Base-by-base conservation (phyloP, 2,113 vertebrate genomes). In the Eretmodus cyanostictus region DNA sequence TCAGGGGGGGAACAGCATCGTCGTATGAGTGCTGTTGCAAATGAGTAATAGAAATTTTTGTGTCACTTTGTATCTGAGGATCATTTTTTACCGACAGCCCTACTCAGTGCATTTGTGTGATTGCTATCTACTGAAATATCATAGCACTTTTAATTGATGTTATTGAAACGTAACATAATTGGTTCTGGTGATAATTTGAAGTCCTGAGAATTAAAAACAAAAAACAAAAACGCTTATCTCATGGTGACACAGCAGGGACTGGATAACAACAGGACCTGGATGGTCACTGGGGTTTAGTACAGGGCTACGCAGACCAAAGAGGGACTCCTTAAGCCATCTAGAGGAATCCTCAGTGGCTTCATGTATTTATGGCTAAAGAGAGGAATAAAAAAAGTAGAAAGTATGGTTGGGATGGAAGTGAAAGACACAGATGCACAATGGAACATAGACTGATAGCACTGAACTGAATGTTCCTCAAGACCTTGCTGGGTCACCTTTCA, bases 401-500 rank as follows among this genome's bases (percentile, higher is more conserved):
- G 73, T 36, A 66, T 45, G 38, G n/a, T 8, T 6, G 53, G 14
- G 17, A 57, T 49, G 29, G 24, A 79, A 53, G 78, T 3, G 10
- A 38, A 83, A 36, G 63, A 51, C 36, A 89, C 27, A 80, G 51
- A 90, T 29, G 45, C 49, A 86, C 38, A 88, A 54, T 40, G 54
- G 16, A n/a, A 51, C 85, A 68, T 8, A 63, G 40, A 55, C 9
- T 11, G 55, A 84, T 66, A 53, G 29, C 31, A 53, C 16, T 55
- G 66, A 79, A 80, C 73, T 80, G 86, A 49, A 71, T 59, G 38
- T 82, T 90, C 51, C 80, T 87, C 5, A 38, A 84, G 81, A 71
- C 54, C 83, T 86, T 78, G 85, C 88, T 86, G 91, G 66, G 73
- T 87, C 86, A 89, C 81, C 83, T 91, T 71, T 90, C 80, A 92